Evolutionary conservation across 2,797 vertebrate species (phyloP), one percentile per base, ranked within the genome.

Genomic region (Odontamblyopus rebecca): DNA sequence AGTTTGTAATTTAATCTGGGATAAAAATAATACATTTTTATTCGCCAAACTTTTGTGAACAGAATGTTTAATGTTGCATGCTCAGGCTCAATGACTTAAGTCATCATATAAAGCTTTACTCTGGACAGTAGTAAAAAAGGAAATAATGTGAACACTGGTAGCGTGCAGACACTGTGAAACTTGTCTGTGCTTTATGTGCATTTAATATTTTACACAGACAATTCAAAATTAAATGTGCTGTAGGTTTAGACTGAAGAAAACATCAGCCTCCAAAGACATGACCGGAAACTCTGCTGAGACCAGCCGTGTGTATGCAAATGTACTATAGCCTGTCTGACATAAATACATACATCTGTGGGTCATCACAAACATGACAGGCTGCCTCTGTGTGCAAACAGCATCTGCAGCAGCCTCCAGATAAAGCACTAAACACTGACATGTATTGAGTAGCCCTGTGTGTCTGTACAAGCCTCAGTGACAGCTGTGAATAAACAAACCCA

Each of bases 401-500:
- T 65, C 62, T 65, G 13, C 41, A 12, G 41, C 23, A 65, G 41
- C 35, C 2, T 44, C n/a, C 18, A 53, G 44, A 67, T 30, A 8
- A 27, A 66, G n/a, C 60, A 61, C 38, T 65, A 63, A 63, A 35
- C 35, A 63, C 35, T 63, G 62, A 65, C 62, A 48, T 27, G 62
- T 48, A 29, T 32, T 62, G 51, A 62, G 59, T 68, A 67, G 61
- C 57, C 57, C 8, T 70, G 27, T 69, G 44, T 63, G 9, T 66
- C 26, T 66, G 44, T 51, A 8, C 61, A 48, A 71, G 19, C 56
- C 8, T 41, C 77, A 35, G 54, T 76, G 71, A 27, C 70, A 77
- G 76, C 75, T 74, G 70, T 69, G 70, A 85, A 56, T 56, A 76
- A 74, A 72, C 70, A 53, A 6, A 59, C 59, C 15, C 44, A 19